A percentile compares a stretch with the other conserved stretches of the same genome.
These are phyloP conservation scores for Crotalus helleri DNA, from an alignment of 2,113 vertebrate species.

Conservation along the genomic window DNA sequence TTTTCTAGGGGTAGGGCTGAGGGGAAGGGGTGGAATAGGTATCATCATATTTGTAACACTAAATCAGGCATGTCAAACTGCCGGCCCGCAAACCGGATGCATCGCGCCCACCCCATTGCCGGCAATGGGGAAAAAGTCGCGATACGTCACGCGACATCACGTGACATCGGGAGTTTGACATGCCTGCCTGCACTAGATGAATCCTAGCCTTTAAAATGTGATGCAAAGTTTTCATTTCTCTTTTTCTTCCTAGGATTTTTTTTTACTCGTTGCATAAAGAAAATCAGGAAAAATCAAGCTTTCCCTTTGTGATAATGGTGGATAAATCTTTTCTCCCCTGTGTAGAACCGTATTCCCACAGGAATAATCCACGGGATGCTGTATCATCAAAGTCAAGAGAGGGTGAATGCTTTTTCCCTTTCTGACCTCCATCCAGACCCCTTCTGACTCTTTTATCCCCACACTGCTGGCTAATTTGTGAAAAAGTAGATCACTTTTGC, in stretches of 20 bases:
- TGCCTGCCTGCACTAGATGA: neutral
- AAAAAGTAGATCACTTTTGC: neutral
- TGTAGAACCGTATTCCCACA: neutral
- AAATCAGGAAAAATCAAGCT: neutral
- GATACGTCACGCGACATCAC: too few species aligned
- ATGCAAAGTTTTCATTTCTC: neutral
- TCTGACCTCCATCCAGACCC: neutral
- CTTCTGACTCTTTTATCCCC: neutral
- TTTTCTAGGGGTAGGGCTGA: rapidly evolving
- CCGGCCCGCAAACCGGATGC: too few species aligned
- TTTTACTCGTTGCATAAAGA: neutral
- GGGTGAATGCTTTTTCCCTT: neutral
- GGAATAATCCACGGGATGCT: neutral
- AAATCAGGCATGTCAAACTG: neutral
- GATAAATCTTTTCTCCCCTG: neutral
- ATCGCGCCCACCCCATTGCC: too few species aligned
- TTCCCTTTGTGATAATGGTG: neutral
- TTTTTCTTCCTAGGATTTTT: neutral
- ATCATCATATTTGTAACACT: neutral
- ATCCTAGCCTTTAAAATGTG: rapidly evolving
- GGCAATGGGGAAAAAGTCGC: too few species aligned
- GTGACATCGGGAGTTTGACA: too few species aligned
- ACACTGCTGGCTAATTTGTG: neutral
- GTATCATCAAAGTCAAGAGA: neutral
- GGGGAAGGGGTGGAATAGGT: neutral